Evolutionary conservation across 2,888 invertebrate species (phyloP).

Genomic region (Andrena flavipes): DNA sequence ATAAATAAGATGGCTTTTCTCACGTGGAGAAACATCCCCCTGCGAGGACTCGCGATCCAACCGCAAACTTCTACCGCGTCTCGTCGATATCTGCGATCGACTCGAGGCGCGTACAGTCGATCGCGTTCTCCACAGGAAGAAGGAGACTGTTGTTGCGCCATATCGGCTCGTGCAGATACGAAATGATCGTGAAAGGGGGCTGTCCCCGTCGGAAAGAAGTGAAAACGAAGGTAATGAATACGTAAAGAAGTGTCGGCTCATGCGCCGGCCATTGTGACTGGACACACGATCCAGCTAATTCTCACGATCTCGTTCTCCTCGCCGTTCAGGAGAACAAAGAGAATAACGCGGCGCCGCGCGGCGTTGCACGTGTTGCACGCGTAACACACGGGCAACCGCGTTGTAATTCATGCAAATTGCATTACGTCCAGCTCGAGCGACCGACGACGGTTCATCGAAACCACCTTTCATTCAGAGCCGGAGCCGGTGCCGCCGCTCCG

Average conservation of each 20-base stretch:
- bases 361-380: conserved; percentile 26
- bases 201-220: not conserved
- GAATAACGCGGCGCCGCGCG: conserved; percentile 14
- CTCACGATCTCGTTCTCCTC: conserved; percentile 60
- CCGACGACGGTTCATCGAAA: conserved; percentile 65
- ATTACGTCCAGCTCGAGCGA: conserved; percentile 69
- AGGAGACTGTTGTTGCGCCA: conserved; percentile 8
- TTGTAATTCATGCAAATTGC: conserved; percentile 77
- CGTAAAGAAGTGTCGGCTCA: conserved; percentile 12
- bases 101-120: not conserved
- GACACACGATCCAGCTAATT: conserved; percentile 56
- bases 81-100: not conserved
- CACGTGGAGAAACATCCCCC: not conserved
- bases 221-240: conserved; percentile 28
- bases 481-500: conserved; percentile 6
- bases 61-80: not conserved
- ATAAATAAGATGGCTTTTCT: not conserved
- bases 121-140: not conserved
- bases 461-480: conserved; percentile 72
- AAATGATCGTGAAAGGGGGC: not conserved
- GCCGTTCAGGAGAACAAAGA: conserved; percentile 48
- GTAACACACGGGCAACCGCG: conserved; percentile 22
- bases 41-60: not conserved
- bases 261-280: conserved; percentile 10
- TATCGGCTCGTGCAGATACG: not conserved